Base-by-base conservation (phyloP, 37 sponge, comb jelly and placozoan species). In the Ianthella basta region DNA sequence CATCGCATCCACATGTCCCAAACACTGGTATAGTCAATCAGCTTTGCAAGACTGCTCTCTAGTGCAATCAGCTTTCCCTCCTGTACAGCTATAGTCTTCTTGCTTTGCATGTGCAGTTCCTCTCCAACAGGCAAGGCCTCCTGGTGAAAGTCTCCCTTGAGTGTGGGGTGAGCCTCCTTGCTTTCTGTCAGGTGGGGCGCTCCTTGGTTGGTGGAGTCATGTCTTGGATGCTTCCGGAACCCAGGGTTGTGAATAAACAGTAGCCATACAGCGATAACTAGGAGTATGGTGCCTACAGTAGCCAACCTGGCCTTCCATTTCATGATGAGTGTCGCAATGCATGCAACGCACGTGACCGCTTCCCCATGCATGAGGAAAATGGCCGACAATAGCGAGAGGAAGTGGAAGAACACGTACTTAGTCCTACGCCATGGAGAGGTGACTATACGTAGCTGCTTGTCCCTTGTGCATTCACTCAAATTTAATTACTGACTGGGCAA, bases 1-100 rank as follows among this genome's bases (percentile, higher is more conserved):
- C 92, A 95, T 0, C 40, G 36, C 37, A 59, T 18, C 95, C 95
- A 95, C 44, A 91, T 72, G 19, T 36, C 24, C 95, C 95, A 95
- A n/a, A 85, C 60, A 27, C 55, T 56, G 19, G 59, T 25, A 24
- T 75, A 75, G 21, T 40, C 44, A 24, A 75, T 75, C 14, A 4
- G 41, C 34, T 32, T 69, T 1, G 29, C 35, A 1, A 24, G 24
- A 27, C 3, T 59, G 23, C 20, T 59, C 56, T 79, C 36, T n/a
- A 15, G 30, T 16, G 30, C 30, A 19, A 32, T 54, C 20, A n/a
- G 36, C 54, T 2, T 27, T 60, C 34, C 38, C 4, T 29, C 35
- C 4, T 27, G 59, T 8, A 21, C 29, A 19, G 41, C n/a, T n/a
- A 25, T 4, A 38, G 25, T 77, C 14, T 61, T 61, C 63, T 61